Conservation (phyloP, 2,888 invertebrate genomes). For the Busseola fusca region DNA sequence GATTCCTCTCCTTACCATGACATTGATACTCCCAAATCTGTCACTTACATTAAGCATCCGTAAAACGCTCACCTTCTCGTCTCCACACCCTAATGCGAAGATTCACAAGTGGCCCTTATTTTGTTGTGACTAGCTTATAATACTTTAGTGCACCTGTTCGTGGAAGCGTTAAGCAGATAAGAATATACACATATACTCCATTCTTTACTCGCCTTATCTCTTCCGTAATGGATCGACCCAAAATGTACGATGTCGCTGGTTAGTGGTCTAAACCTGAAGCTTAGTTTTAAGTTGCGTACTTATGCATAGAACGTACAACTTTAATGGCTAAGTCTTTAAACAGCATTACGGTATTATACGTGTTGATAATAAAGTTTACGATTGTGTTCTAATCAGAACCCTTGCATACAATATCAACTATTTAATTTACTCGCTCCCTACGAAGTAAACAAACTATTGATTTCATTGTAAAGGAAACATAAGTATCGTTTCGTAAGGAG, state of each 20-base stretch:
- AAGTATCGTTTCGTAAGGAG: conserved; percentile 52
- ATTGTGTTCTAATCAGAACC: conserved; percentile 37
- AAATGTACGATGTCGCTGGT: conserved; percentile 33
- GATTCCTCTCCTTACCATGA: too few relatives aligned
- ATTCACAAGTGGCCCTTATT: too few relatives aligned
- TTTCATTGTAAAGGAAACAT: conserved; percentile 53
- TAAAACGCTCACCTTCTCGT: too few relatives aligned
- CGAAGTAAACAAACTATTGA: conserved; percentile 47
- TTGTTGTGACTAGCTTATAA: too few relatives aligned
- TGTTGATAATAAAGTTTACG: conserved; percentile 36
- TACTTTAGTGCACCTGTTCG: conserved; percentile 57
- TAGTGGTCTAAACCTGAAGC: conserved; percentile 25
- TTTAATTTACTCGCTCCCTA: conserved; percentile 48
- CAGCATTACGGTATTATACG: conserved; percentile 21
- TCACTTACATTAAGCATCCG: too few relatives aligned
- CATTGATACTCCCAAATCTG: too few relatives aligned
- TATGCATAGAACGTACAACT: conserved; percentile 6
- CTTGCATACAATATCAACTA: conserved; percentile 38
- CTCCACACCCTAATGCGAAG: too few relatives aligned
- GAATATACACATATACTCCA: conserved; percentile 61
- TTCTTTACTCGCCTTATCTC: conserved; percentile 78
- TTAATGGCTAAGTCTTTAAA: conserved; percentile 11
- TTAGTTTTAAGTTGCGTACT: conserved; percentile 15
- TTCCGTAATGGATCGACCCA: conserved; percentile 65
- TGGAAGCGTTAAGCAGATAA: conserved; percentile 63